These are phyloP conservation scores for Galeopterus variegatus DNA, from an alignment of 2,113 vertebrate species.

Conservation along the genomic window DNA sequence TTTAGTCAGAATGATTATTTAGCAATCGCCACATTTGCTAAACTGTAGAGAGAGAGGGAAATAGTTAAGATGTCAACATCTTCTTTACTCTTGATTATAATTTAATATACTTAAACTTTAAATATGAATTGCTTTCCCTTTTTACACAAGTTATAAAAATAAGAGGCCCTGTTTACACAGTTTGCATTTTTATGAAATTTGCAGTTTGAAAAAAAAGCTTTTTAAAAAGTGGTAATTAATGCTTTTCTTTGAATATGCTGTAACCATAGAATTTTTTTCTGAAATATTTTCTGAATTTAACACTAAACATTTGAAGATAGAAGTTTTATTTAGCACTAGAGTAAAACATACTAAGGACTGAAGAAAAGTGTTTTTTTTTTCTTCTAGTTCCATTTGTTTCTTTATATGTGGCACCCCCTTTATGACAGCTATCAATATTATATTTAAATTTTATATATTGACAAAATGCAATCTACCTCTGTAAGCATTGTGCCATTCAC, in stretches of 20 bases:
- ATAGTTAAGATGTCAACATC: constrained; percentile 49
- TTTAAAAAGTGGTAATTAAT: constrained; percentile 78
- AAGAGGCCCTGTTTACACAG: constrained; percentile 71
- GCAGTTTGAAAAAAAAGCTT: constrained; percentile 85
- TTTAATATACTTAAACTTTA: constrained; percentile 79
- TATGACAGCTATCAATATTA: constrained; percentile 84
- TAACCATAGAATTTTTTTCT: constrained; percentile 78
- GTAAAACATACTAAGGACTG: constrained; percentile 81
- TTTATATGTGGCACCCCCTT: constrained; percentile 89
- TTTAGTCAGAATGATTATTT: constrained; percentile 62
- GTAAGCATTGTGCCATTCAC: constrained; percentile 91
- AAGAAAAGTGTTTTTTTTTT: constrained; percentile 79
- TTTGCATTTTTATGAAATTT: constrained; percentile 81
- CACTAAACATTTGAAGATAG: constrained; percentile 81
- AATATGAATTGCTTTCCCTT: constrained; percentile 86
- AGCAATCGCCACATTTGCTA: constrained; percentile 46
- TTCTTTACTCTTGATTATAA: constrained; percentile 55
- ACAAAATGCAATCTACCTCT: constrained; percentile 91
- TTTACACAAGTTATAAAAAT: constrained; percentile 83
- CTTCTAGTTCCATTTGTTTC: constrained; percentile 80
- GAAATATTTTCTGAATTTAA: constrained; percentile 78
- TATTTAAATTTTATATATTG: constrained; percentile 89
- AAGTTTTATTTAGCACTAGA: constrained; percentile 82
- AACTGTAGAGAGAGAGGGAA: neutral
- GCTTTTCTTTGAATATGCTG: constrained; percentile 73